A percentile compares a stretch with the other conserved stretches of the same genome.
phyloP scores from a whole-genome alignment of 2,797 vertebrate genomes.

The Acipenser transmontanus region DNA sequence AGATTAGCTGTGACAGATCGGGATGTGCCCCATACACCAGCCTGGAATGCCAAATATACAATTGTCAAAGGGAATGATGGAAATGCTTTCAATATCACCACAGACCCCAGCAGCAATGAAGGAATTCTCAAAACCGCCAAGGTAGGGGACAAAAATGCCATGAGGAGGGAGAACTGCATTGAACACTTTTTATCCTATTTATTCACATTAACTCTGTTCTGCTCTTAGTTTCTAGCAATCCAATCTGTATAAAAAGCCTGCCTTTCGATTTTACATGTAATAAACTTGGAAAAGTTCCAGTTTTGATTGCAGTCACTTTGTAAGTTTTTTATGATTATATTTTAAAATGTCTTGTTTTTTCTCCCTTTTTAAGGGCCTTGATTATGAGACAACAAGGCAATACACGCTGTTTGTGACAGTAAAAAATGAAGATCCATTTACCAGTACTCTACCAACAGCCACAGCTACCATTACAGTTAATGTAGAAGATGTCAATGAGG shows the following conservation, averaged over 20 bases:
- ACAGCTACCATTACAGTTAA: conserved; percentile 60
- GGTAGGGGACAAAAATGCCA: conserved; percentile 39
- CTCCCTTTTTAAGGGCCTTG: conserved; percentile 55
- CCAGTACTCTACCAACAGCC: conserved; percentile 45
- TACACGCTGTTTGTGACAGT: conserved; percentile 58
- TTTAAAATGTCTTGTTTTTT: not conserved
- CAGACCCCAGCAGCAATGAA: conserved; percentile 58
- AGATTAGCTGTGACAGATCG: conserved; percentile 57
- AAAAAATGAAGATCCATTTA: conserved; percentile 59
- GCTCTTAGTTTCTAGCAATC: too few relatives aligned
- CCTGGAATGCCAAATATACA: conserved; percentile 53
- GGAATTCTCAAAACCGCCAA: conserved; percentile 64
- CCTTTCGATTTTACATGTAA: not conserved
- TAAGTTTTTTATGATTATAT: not conserved
- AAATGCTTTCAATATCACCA: conserved; percentile 53
- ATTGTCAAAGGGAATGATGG: conserved; percentile 60
- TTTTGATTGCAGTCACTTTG: too few relatives aligned
- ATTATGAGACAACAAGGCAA: conserved; percentile 59
- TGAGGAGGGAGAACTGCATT: too few relatives aligned
- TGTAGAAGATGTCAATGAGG: conserved; percentile 69
- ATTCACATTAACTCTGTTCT: too few relatives aligned
- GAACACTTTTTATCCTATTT: too few relatives aligned
- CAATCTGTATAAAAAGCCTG: too few relatives aligned
- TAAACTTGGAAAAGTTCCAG: too few relatives aligned
- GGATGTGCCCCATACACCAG: conserved; percentile 49